Evolutionary conservation across 2,888 invertebrate species (phyloP), one percentile per base, ranked within the genome.

Genomic region (Abscondita cerata): DNA sequence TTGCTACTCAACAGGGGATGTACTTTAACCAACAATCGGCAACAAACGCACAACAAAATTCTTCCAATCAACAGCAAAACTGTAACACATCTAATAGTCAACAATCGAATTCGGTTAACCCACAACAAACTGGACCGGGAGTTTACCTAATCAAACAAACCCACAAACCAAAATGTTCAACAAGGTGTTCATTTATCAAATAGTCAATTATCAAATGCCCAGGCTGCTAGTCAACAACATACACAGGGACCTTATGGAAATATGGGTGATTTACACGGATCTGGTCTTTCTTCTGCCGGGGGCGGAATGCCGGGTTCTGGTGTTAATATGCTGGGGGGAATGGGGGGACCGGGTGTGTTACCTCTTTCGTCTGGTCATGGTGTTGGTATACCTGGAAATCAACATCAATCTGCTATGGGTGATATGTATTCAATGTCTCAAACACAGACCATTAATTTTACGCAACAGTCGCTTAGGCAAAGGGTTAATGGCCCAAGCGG

Each of bases 1-100:
- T 92, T 59, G 92, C 92, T n/a, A 88, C 92, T 20, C 92, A 93
- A 78, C 93, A 93, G 79, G 91, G 92, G 71, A 89, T 93, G 85
- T 92, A 91, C 82, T 89, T 89, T 75, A 83, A 76, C 69, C 83
- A 84, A 68, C 78, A 80, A 11, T 53, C 68, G 2, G 52, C 59
- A 56, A 46, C 63, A 65, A 47, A 65, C 56, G 51, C 68, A 57
- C 62, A 67, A 48, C 68, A 69, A 60, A 53, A 62, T 20, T 20
- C 51, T n/a, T 52, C 60, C 13, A 50, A 52, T 51, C 59, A 62
- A 18, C 68, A 67, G 34, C 68, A 68, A 47, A 57, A 63, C 20
- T 47, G 62, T 12, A 61, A 50, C 25, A 31, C 58, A 36, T 55
- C 50, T 12, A 58, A 59, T 46, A 64, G 67, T 19, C 65, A 63